A percentile compares a stretch with the other conserved stretches of the same genome.
These are phyloP conservation scores for Chromobotia macracanthus DNA, from an alignment of 2,797 vertebrate species.

Conservation along the genomic window DNA sequence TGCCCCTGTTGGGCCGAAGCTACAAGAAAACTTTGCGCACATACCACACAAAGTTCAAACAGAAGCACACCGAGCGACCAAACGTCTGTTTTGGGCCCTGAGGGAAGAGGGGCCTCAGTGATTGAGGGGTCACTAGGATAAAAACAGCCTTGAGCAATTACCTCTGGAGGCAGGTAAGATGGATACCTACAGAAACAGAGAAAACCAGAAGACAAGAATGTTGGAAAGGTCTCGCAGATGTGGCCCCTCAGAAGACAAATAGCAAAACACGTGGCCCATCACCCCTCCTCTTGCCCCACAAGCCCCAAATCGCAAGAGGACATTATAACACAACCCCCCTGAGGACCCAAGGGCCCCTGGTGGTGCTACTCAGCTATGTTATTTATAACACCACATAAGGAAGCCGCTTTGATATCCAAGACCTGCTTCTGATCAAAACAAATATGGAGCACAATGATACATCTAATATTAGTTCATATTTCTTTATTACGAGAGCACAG, in stretches of 20 bases:
- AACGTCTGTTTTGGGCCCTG: slow-evolving; percentile 93
- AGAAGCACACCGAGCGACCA: slow-evolving; percentile 96
- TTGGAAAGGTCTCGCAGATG: slow-evolving; percentile 37
- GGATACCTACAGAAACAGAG: slow-evolving; percentile 81
- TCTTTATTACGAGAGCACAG: slow-evolving; percentile 50
- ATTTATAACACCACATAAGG: slow-evolving; percentile 63
- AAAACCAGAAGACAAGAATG: slow-evolving; percentile 37
- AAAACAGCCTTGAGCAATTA: slow-evolving; percentile 89
- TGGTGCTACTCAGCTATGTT: slow-evolving; percentile 62
- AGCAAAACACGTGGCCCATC: slow-evolving; percentile 30
- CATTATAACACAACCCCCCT: slow-evolving; percentile 65
- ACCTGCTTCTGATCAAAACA: slow-evolving; percentile 65
- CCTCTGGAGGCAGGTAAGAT: slow-evolving; percentile 95
- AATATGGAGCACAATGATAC: slow-evolving; percentile 55
- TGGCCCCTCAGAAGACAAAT: slow-evolving; percentile 26
- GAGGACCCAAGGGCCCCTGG: slow-evolving; percentile 62
- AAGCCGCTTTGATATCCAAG: slow-evolving; percentile 65
- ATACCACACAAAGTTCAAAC: slow-evolving; percentile 93
- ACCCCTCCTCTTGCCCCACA: slow-evolving; percentile 1
- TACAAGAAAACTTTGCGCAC: slow-evolving; percentile 52
- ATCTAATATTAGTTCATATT: slow-evolving; percentile 59
- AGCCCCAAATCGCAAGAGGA: slow-evolving; percentile 67
- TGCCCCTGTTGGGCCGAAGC: background rate
- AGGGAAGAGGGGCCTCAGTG: slow-evolving; percentile 82
- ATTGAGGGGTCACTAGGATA: slow-evolving; percentile 81